Base-by-base conservation (phyloP, 2,797 vertebrate genomes). In the Netta rufina region DNA sequence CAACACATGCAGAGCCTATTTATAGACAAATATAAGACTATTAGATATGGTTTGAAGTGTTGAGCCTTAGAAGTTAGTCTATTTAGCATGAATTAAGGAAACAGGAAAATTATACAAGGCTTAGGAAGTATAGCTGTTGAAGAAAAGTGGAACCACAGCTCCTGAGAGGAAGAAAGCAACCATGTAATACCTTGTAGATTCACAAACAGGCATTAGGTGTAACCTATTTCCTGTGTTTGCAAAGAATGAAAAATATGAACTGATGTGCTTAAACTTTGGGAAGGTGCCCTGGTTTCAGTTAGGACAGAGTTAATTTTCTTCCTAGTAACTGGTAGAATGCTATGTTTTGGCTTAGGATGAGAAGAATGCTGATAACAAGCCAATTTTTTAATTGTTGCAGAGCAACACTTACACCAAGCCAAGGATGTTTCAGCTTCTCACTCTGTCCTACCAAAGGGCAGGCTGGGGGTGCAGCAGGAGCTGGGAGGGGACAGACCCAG, bases 181-280 rank as follows among this genome's bases (percentile, higher is more conserved):
- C 30, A 24, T 69, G 41, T 65, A 19, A 45, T 78, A 28, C 12
- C 22, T 53, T 10, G 10, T 8, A 56, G 41, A 43, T 13, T 14
- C 70, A 16, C 30, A 57, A 47, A 69, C 2, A 84, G 9, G 8
- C 15, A 54, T 43, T 13, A 53, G 4, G 14, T 9, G 45, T 18
- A 73, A 24, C 11, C 9, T 15, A 2, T 36, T 71, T 58, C 71
- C 21, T 0, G 1, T 7, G 4, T n/a, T 30, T 13, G 2, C 41
- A 62, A 64, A 53, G 47, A 86, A 64, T 33, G n/a, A 41, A 24
- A 21, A 24, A 21, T 3, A 12, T 28, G 39, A 71, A 58, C 9
- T 30, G 30, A 18, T 2, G 7, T 10, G 1, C 18, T 87, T 70
- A 71, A 85, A 71, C 33, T 58, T 8, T 4, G 58, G 69, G 36